Conservation (phyloP, 2,797 vertebrate genomes). For the Phalloptychus januarius region DNA sequence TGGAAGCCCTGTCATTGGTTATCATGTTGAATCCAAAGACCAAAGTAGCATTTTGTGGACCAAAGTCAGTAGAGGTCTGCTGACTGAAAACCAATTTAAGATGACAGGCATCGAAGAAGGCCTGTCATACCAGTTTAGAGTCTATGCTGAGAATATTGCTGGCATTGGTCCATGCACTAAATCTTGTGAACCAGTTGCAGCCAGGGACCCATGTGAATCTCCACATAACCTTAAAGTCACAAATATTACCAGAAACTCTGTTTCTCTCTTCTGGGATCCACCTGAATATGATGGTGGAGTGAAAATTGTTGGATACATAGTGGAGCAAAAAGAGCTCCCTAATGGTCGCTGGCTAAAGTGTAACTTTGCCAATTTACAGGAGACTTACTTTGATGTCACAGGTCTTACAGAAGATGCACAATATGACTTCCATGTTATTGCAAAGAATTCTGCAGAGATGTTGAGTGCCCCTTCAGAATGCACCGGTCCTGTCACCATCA, state of each 20-base stretch:
- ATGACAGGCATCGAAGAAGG: slow-evolving; percentile 94
- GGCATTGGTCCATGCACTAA: slow-evolving; percentile 94
- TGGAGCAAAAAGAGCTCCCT: slow-evolving; percentile 92
- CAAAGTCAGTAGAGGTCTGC: slow-evolving; percentile 91
- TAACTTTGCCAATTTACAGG: slow-evolving; percentile 93
- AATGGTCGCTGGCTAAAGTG: slow-evolving; percentile 97
- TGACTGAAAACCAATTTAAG: slow-evolving; percentile 92
- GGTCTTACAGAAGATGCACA: slow-evolving; percentile 94
- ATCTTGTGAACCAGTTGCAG: slow-evolving; percentile 90
- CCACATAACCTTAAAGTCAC: slow-evolving; percentile 92
- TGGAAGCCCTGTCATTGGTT: slow-evolving; percentile 90
- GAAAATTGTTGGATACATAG: slow-evolving; percentile 94
- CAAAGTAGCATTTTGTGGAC: slow-evolving; percentile 95
- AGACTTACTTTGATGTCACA: slow-evolving; percentile 93
- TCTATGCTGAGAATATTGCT: slow-evolving; percentile 94
- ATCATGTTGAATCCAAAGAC: slow-evolving; percentile 95
- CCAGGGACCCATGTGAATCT: slow-evolving; percentile 95
- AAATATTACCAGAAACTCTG: slow-evolving; percentile 94
- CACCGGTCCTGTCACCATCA: slow-evolving; percentile 94
- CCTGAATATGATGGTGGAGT: slow-evolving; percentile 93
- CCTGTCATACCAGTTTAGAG: slow-evolving; percentile 91
- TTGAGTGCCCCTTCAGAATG: slow-evolving; percentile 90
- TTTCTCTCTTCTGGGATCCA: slow-evolving; percentile 93
- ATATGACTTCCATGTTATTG: slow-evolving; percentile 96
- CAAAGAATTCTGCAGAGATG: slow-evolving; percentile 93